Percentiles rank a stretch among this genome's conserved stretches.
These are phyloP conservation scores for Bambusicola thoracicus DNA, from an alignment of 2,113 vertebrate genomes.

Conservation along the genomic window DNA sequence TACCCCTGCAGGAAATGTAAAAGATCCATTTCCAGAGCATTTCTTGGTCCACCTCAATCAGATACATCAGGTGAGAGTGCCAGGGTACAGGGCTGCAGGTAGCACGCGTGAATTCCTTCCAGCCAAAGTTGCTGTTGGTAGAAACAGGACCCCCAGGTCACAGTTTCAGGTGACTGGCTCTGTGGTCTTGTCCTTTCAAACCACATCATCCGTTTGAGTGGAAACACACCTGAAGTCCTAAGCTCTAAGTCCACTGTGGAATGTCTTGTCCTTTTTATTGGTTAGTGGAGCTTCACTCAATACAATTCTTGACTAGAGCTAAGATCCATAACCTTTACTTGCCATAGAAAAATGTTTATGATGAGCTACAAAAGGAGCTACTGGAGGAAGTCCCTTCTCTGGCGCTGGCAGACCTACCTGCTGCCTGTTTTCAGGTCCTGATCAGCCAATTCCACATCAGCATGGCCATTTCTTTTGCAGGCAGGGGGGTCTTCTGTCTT, in stretches of 20 bases:
- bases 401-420: not conserved
- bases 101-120: not conserved
- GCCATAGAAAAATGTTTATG: not conserved
- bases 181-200: not conserved
- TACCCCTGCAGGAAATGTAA: not conserved
- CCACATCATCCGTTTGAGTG: not conserved
- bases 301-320: not conserved
- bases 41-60: not conserved
- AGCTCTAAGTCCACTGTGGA: not conserved
- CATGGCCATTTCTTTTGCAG: not conserved
- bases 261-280: not conserved
- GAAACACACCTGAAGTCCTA: not conserved
- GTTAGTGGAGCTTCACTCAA: not conserved
- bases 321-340: not conserved
- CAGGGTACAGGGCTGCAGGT: not conserved
- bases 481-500: not conserved
- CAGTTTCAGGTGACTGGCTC: not conserved
- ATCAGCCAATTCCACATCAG: not conserved
- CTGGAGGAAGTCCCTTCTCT: not conserved
- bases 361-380: not conserved
- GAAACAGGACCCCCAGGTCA: not conserved
- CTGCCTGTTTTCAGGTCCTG: not conserved
- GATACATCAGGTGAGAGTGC: not conserved
- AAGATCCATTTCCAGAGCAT: constrained; percentile 9
- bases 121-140: not conserved